These are phyloP conservation scores for Oscheius sp. DNA, from an alignment of 1,140 invertebrate species.

Conservation along the genomic window DNA sequence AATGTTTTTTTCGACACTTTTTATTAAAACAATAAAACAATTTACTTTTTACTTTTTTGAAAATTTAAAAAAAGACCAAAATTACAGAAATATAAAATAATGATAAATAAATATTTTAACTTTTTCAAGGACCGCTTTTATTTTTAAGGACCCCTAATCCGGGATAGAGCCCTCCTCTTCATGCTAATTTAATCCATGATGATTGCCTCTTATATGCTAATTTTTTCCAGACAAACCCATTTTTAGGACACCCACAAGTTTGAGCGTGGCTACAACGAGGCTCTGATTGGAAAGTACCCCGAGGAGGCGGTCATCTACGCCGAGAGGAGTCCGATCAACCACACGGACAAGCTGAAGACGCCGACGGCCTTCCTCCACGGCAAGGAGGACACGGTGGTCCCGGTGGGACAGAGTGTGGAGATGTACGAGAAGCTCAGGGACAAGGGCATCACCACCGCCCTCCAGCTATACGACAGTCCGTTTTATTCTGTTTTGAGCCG, in stretches of 20 bases:
- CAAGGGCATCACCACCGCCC: conserved; percentile 33
- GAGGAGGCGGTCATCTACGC: conserved; percentile 45
- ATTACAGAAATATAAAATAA: too few relatives aligned
- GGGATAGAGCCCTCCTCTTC: too few relatives aligned
- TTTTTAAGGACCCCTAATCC: too few relatives aligned
- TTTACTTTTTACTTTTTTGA: too few relatives aligned
- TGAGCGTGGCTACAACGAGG: conserved; percentile 63
- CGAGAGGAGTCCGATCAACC: conserved; percentile 62
- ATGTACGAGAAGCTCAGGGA: conserved; percentile 36
- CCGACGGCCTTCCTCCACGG: conserved; percentile 63
- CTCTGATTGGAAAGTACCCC: conserved; percentile 57
- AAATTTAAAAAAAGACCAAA: too few relatives aligned
- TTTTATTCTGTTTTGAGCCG: conserved; percentile 9
- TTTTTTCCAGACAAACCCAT: too few relatives aligned
- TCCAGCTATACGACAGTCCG: background rate
- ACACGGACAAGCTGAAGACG: conserved; percentile 58
- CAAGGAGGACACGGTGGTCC: conserved; percentile 62
- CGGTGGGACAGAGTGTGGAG: background rate
- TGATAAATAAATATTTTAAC: too few relatives aligned
- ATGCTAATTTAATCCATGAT: too few relatives aligned
- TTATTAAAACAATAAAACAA: too few relatives aligned
- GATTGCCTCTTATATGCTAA: too few relatives aligned
- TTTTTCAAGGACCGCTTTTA: too few relatives aligned
- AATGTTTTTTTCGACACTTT: too few relatives aligned
- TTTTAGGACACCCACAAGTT: conserved; percentile 65